Base-by-base conservation (phyloP, 2,797 vertebrate genomes). In the Scomberomorus guttatus region DNA sequence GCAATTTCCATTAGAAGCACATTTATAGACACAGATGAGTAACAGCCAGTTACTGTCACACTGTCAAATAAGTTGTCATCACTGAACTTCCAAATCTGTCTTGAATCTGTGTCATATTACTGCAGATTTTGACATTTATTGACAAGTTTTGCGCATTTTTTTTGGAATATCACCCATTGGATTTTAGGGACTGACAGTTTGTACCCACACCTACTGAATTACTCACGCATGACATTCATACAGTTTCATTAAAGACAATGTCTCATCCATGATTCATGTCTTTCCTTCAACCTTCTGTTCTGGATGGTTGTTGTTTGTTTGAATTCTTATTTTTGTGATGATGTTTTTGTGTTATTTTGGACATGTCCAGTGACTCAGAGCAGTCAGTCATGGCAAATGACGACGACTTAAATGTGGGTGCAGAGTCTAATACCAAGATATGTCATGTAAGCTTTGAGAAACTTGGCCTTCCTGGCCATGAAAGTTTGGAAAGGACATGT, bases 281-380 rank as follows among this genome's bases (percentile, higher is more conserved):
- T 74, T 77, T 50, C 60, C 64, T 75, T 77, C 75, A 65, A 70
- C 77, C 72, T 59, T 75, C 65, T 85, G 86, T 80, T 80, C 68
- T 58, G 25, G 37, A 42, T 29, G 24, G 34, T 39, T 51, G 68
- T 25, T 61, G 77, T 81, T 76, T 78, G 37, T 67, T 71, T 77
- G 27, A 63, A 42, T 73, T 59, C n/a, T 68, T 78, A 48, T 62
- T 85, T 65, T 8, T 72, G 27, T 39, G 57, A 58, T 66, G 52
- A n/a, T 58, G 52, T 55, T 46, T 39, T 42, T 42, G 39, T 0
- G 32, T 74, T 90, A 88, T 91, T 89, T 81, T 72, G 22, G 29
- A 65, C 32, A 29, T 42, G 67, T 75, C 64, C 76, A 80, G 75
- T 89, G 87, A 90, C 86, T 92, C 86, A 89, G 61, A 75, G 57